phyloP scores from a whole-genome alignment of 2,113 vertebrate species.

The Etheostoma cragini region DNA sequence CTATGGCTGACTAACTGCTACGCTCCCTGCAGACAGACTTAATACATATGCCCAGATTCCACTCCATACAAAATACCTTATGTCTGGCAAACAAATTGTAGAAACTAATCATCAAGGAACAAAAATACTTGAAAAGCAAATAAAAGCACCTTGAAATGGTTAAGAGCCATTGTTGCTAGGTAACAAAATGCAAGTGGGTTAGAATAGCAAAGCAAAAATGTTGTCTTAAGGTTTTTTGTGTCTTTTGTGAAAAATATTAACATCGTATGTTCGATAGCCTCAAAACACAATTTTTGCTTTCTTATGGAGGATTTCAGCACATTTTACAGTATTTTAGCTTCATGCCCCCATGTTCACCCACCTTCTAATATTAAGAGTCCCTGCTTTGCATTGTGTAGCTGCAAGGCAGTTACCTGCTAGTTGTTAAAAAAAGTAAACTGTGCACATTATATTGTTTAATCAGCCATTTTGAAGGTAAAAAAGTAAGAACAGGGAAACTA shows the following conservation, averaged over 20 bases:
- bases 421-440: conserved; percentile 35
- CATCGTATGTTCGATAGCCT: not conserved
- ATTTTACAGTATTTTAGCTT: conserved; percentile 20
- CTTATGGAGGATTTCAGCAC: not conserved
- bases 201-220: not conserved
- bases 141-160: not conserved
- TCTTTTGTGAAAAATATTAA: not conserved
- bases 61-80: not conserved
- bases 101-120: conserved; percentile 18
- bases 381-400: conserved; percentile 31
- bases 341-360: conserved; percentile 8
- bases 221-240: not conserved
- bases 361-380: not conserved
- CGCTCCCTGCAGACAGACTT: conserved; percentile 5
- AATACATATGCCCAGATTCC: not conserved
- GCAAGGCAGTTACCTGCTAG: conserved; percentile 13
- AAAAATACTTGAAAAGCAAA: not conserved
- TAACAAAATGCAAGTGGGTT: conserved; percentile 7
- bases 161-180: conserved; percentile 1
- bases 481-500: not conserved
- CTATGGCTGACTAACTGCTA: not conserved
- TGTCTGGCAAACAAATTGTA: not conserved
- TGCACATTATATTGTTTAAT: conserved; percentile 30
- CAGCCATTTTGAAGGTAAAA: conserved; percentile 20
- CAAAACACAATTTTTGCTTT: conserved; percentile 13